Evolutionary conservation across 1,140 invertebrate genomes (phyloP).

Genomic region (Drosophila takahashii): DNA sequence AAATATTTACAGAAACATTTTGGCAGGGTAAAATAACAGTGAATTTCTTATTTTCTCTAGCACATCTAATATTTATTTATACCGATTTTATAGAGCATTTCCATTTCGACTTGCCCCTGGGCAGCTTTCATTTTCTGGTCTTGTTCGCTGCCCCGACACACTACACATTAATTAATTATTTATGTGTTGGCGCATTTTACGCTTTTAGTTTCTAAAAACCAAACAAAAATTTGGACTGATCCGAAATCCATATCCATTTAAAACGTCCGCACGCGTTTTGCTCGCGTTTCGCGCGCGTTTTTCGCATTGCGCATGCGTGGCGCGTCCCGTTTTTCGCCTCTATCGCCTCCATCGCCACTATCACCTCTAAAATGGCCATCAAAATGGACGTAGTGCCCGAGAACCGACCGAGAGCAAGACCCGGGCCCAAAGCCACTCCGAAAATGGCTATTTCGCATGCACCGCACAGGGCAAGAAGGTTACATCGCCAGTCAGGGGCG

Average conservation of each 20-base stretch:
- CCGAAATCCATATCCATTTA: slow-evolving; percentile 29
- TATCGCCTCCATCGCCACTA: too few species aligned
- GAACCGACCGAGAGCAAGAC: slow-evolving; percentile 48
- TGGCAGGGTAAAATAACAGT: too few species aligned
- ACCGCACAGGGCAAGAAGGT: slow-evolving; percentile 70
- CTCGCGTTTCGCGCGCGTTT: slow-evolving; percentile 55
- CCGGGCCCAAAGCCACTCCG: slow-evolving; percentile 15
- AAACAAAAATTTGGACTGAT: slow-evolving; percentile 14
- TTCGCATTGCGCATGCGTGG: slow-evolving; percentile 66
- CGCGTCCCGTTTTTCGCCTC: slow-evolving; percentile 28
- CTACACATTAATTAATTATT: slow-evolving; percentile 62
- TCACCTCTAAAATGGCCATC: slow-evolving; percentile 53
- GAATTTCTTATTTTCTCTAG: too few species aligned
- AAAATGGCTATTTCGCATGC: slow-evolving; percentile 68
- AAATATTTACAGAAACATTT: too few species aligned
- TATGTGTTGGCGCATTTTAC: slow-evolving; percentile 65
- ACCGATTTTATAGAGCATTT: neutral
- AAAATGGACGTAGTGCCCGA: slow-evolving; percentile 54
- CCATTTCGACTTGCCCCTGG: neutral
- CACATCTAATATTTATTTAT: too few species aligned
- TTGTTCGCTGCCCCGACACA: neutral
- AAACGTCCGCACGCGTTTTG: slow-evolving; percentile 57
- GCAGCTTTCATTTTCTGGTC: slow-evolving; percentile 6
- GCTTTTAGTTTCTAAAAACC: slow-evolving; percentile 67
- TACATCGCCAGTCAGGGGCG: slow-evolving; percentile 39